Conservation (phyloP, 2,888 invertebrate species). For the Pterostichus niger region DNA sequence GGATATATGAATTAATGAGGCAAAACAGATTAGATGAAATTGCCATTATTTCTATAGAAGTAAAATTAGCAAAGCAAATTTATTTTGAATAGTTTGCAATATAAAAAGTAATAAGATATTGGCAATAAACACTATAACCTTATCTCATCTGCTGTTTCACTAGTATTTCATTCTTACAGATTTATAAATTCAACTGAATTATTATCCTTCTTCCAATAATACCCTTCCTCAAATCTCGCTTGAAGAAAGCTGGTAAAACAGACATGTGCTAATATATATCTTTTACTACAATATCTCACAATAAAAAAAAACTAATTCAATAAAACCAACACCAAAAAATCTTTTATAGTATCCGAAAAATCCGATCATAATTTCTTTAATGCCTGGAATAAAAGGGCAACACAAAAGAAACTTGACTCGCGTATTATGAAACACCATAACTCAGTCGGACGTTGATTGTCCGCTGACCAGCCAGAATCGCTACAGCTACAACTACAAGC, state of each 20-base stretch:
- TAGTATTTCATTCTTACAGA: too few relatives aligned
- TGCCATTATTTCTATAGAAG: too few relatives aligned
- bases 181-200: too few relatives aligned
- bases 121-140: too few relatives aligned
- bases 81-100: too few relatives aligned
- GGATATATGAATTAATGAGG: too few relatives aligned
- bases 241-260: background rate
- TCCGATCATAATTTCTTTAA: conserved; percentile 56
- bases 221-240: too few relatives aligned
- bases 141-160: too few relatives aligned
- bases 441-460: conserved; percentile 46
- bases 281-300: conserved; percentile 1
- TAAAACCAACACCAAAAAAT: conserved; percentile 36
- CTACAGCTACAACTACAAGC: background rate
- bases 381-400: conserved; percentile 22
- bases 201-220: too few relatives aligned
- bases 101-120: too few relatives aligned
- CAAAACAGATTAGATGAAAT: too few relatives aligned
- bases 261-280: conserved; percentile 5
- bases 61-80: too few relatives aligned
- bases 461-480: conserved; percentile 2
- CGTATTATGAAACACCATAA: conserved; percentile 55
- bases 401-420: conserved; percentile 34
- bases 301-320: conserved; percentile 46
- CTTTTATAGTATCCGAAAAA: conserved; percentile 48